Evolutionary conservation across 2,113 vertebrate genomes (phyloP).

Genomic region (Herpetotheres cachinnans): DNA sequence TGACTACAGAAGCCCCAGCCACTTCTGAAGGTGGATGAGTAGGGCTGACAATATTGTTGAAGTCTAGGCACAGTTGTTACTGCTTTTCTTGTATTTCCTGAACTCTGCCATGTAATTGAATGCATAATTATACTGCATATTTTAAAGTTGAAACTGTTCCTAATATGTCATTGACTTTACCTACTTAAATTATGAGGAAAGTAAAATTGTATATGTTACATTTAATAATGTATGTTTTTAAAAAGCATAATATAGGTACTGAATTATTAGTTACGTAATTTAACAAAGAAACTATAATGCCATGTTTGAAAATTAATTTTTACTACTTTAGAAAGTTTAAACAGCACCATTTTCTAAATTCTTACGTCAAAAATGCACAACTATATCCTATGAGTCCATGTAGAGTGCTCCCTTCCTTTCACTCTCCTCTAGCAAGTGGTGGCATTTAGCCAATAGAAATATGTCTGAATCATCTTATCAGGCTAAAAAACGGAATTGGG

Average conservation of each 20-base stretch:
- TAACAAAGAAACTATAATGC: neutral
- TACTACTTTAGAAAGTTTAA: neutral
- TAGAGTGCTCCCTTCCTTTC: neutral
- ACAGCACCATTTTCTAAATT: neutral
- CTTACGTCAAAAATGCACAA: neutral
- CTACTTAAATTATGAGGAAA: neutral
- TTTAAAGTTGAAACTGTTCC: neutral
- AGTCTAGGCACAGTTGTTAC: neutral
- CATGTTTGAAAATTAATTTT: neutral
- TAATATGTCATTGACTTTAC: neutral
- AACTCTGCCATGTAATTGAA: neutral
- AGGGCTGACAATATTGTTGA: neutral
- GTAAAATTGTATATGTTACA: neutral
- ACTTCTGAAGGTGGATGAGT: neutral
- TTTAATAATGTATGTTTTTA: neutral
- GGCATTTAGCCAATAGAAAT: neutral
- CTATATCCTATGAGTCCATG: too few relatives aligned
- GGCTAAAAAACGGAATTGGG: neutral
- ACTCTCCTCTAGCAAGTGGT: neutral
- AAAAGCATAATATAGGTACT: neutral
- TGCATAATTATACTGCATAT: neutral
- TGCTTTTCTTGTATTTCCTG: neutral
- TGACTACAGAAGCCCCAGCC: fast-evolving
- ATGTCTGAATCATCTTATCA: neutral
- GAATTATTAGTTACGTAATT: neutral